These are phyloP conservation scores for Aporophyla lueneburgensis DNA, from an alignment of 2,888 invertebrate species.

Conservation along the genomic window DNA sequence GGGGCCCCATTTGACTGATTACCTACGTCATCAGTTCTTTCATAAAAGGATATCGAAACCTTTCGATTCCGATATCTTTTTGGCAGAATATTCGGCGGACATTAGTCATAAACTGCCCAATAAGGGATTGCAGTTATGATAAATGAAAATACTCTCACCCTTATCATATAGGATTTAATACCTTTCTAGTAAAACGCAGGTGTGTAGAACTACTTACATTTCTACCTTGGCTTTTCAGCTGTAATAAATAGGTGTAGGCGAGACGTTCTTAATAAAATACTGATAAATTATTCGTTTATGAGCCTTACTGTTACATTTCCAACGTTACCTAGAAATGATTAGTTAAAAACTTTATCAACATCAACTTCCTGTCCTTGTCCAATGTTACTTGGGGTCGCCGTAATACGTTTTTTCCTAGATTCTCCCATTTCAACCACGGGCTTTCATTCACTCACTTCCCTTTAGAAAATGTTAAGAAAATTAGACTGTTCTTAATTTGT, in stretches of 20 bases:
- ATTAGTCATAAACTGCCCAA: slow-evolving; percentile 21
- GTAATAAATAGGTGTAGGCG: slow-evolving; percentile 24
- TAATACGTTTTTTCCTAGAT: too few relatives aligned
- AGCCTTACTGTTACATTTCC: not conserved
- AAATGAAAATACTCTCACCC: slow-evolving; percentile 50
- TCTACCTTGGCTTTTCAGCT: slow-evolving; percentile 18
- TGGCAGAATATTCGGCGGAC: slow-evolving; percentile 5
- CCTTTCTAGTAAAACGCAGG: slow-evolving; percentile 31
- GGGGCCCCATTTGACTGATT: not conserved
- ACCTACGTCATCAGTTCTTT: not conserved
- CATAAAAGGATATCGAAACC: slow-evolving; percentile 2
- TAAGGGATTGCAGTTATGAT: slow-evolving; percentile 38
- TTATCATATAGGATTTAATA: slow-evolving; percentile 43
- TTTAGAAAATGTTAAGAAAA: not conserved
- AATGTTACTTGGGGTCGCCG: too few relatives aligned
- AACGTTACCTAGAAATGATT: not conserved
- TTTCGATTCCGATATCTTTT: too few relatives aligned
- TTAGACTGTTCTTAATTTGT: not conserved
- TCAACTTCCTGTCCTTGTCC: too few relatives aligned
- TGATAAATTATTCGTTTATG: not conserved
- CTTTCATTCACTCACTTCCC: too few relatives aligned
- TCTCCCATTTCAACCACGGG: too few relatives aligned
- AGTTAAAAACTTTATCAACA: not conserved
- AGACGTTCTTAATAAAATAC: slow-evolving; percentile 12
- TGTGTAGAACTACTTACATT: slow-evolving; percentile 39